Evolutionary conservation across 2,113 vertebrate species (phyloP).

Genomic region (Pseudorasbora parva): DNA sequence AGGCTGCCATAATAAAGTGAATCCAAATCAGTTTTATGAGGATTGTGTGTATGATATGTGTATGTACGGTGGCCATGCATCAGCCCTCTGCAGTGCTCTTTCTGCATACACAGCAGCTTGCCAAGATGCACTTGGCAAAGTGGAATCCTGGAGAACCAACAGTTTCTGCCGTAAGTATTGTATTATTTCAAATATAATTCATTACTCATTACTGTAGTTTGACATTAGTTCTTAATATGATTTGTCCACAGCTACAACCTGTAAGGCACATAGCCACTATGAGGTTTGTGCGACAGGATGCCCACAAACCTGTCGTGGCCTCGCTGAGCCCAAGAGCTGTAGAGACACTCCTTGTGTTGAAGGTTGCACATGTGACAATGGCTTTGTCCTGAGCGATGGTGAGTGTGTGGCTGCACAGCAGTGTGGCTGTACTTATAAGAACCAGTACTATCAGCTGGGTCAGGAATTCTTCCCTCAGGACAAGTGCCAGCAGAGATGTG

Average conservation of each 20-base stretch:
- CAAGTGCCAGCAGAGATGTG: slow-evolving; percentile 57
- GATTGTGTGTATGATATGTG: slow-evolving; percentile 73
- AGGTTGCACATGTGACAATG: slow-evolving; percentile 61
- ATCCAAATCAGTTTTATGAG: slow-evolving; percentile 61
- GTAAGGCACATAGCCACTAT: slow-evolving; percentile 56
- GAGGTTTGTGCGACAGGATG: slow-evolving; percentile 21
- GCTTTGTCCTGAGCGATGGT: slow-evolving; percentile 53
- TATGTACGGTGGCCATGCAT: slow-evolving; percentile 63
- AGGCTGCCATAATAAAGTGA: slow-evolving; percentile 58
- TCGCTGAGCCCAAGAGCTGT: slow-evolving; percentile 37
- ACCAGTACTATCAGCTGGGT: slow-evolving; percentile 56
- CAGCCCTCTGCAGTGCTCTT: slow-evolving; percentile 64
- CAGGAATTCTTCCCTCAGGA: slow-evolving; percentile 63
- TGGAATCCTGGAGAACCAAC: slow-evolving; percentile 63
- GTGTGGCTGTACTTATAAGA: slow-evolving; percentile 62
- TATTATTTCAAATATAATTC: background rate
- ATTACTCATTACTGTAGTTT: background rate
- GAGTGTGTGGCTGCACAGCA: slow-evolving; percentile 61
- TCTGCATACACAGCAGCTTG: slow-evolving; percentile 65
- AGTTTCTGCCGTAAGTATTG: slow-evolving; percentile 69
- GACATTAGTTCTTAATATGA: background rate
- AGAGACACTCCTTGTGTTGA: slow-evolving; percentile 48
- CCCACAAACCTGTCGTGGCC: slow-evolving; percentile 42
- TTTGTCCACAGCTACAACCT: slow-evolving; percentile 43
- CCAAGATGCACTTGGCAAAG: slow-evolving; percentile 53